Conservation (phyloP, 2,888 invertebrate species). For the Cataglyphis albicans region DNA sequence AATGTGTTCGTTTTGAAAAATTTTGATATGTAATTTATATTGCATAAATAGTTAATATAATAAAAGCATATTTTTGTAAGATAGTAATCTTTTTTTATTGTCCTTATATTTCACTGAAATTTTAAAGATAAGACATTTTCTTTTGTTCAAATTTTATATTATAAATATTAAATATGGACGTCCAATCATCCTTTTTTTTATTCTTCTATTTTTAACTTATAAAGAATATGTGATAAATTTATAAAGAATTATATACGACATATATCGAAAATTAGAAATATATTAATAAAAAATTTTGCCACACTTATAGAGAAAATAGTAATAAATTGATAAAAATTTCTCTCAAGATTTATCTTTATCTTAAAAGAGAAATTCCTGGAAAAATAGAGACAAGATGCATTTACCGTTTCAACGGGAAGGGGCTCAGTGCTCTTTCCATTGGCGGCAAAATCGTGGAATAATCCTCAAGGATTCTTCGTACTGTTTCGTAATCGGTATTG, state of each 20-base stretch:
- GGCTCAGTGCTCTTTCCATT: constrained; percentile 45
- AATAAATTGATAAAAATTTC: constrained; percentile 18
- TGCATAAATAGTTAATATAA: constrained; percentile 19
- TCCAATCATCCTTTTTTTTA: background rate
- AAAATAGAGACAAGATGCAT: constrained; percentile 57
- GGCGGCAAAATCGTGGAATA: constrained; percentile 57
- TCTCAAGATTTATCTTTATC: constrained; percentile 9
- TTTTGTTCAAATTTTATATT: background rate
- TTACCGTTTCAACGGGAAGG: constrained; percentile 62
- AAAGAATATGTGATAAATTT: too few relatives aligned
- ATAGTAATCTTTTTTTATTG: background rate
- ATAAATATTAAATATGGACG: background rate
- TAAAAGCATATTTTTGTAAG: constrained; percentile 16
- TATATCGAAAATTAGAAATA: background rate
- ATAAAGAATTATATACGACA: background rate
- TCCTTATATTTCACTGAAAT: background rate
- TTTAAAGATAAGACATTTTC: background rate
- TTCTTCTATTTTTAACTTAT: background rate
- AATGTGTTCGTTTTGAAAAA: constrained; percentile 12
- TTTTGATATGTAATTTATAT: background rate
- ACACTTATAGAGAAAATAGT: background rate
- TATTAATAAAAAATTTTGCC: background rate
- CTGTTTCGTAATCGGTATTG: constrained; percentile 64
- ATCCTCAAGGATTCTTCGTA: constrained; percentile 65
- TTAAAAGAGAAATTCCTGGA: constrained; percentile 4